Evolutionary conservation across 2,113 vertebrate species (phyloP).

Genomic region (Vireo altiloquus): DNA sequence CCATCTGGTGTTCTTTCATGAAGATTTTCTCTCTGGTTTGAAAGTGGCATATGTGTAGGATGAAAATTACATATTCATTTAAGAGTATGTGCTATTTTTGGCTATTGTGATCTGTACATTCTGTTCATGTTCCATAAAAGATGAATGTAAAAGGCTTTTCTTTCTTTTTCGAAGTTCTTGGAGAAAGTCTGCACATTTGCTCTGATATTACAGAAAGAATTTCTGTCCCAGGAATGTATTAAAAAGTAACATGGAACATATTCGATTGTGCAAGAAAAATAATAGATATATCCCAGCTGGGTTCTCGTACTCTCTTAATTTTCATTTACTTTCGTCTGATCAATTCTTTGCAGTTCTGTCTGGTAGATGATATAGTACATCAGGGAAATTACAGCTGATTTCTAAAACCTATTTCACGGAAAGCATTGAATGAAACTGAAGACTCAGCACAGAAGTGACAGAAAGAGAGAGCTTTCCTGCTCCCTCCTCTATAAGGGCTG

Average conservation of each 20-base stretch:
- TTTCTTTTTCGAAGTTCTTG: background rate
- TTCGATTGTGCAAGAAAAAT: constrained; percentile 13
- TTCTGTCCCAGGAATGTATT: background rate
- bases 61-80: constrained; percentile 41
- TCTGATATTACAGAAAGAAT: background rate
- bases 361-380: constrained; percentile 9
- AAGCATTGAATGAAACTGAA: background rate
- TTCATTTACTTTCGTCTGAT: background rate
- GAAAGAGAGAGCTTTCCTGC: background rate
- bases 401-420: constrained; percentile 6
- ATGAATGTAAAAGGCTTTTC: background rate
- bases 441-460: background rate
- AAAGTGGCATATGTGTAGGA: constrained; percentile 29
- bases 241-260: constrained; percentile 1
- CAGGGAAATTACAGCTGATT: constrained; percentile 34
- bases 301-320: background rate
- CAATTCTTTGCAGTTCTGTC: background rate
- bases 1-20: constrained; percentile 1
- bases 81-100: constrained; percentile 2
- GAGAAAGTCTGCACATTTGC: background rate
- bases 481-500: background rate
- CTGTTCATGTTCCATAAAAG: constrained; percentile 33
- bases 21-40: constrained; percentile 11
- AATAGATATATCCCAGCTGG: background rate
- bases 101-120: constrained; percentile 5